Base-by-base conservation (phyloP, 2,888 invertebrate genomes). In the Maniola hyperantus region DNA sequence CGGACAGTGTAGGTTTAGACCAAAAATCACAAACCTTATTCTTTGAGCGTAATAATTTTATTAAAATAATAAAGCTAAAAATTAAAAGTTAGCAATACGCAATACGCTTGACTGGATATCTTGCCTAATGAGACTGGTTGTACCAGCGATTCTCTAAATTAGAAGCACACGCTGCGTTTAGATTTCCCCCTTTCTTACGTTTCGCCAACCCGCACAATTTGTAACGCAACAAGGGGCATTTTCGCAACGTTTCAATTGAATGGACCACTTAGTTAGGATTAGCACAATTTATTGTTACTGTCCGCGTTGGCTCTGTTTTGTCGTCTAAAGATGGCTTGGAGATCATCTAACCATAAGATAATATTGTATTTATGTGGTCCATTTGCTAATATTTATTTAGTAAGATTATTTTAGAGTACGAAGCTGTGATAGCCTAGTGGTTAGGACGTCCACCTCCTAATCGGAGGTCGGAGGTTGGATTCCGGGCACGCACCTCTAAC, bases 191-290 rank as follows among this genome's bases (percentile, higher is more conserved):
- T 84, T 85, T 84, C 84, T 83, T 83, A 74, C 75, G 79, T 79
- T 82, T 80, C 77, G 77, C 77, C 77, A 74, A 70, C 70, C 69
- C 63, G 73, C 80, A 85, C 85, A 85, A 86, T 87, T 88, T 87
- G 87, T 87, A 85, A 80, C 76, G 83, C 79, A 85, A 85, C 82
- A 77, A 82, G 83, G 82, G 73, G 79, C 75, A 83, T 84, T 88
- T 88, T 87, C 87, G 85, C 88, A 89, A 89, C 83, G 82, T 82
- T 83, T 83, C 83, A 83, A 86, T 87, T 83, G 82, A 87, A 87
- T 85, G 79, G 81, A 72, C 79, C 81, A 80, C 79, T 80, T 80
- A 81, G 77, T 72, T 71, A 75, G 78, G 78, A 79, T 78, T 75
- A 76, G 73, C 72, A 71, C 65, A 76, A 79, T 79, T 79, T 80